Evolutionary conservation across 2,797 vertebrate genomes (phyloP).

Genomic region (Clarias fuscus): DNA sequence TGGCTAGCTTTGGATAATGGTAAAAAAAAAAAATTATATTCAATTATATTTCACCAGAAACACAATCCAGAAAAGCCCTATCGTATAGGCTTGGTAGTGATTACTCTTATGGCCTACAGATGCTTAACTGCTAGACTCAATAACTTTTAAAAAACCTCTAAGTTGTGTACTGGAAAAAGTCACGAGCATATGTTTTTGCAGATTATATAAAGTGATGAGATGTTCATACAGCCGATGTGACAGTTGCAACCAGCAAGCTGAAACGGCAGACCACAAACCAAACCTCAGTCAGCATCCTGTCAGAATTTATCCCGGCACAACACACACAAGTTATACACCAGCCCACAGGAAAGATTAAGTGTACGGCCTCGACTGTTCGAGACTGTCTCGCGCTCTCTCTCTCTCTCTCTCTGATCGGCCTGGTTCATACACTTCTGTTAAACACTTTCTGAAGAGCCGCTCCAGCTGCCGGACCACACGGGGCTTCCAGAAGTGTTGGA

Average conservation of each 20-base stretch:
- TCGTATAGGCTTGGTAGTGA: background rate
- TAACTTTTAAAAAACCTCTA: background rate
- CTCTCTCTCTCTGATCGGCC: constrained; percentile 60
- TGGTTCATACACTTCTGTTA: constrained; percentile 60
- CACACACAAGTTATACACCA: constrained; percentile 3
- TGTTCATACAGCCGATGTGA: constrained; percentile 21
- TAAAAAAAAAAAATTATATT: background rate
- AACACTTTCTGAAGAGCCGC: constrained; percentile 60
- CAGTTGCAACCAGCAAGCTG: constrained; percentile 33
- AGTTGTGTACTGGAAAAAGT: background rate
- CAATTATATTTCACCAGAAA: background rate
- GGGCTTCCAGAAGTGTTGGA: constrained; percentile 69
- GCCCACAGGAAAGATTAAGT: constrained; percentile 63
- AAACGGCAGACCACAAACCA: constrained; percentile 38
- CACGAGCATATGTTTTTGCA: constrained; percentile 2
- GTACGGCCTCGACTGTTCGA: constrained; percentile 50
- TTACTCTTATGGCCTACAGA: background rate
- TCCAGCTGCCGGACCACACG: constrained; percentile 68
- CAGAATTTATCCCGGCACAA: constrained; percentile 22
- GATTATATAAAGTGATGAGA: constrained; percentile 14
- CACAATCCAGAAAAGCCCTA: background rate
- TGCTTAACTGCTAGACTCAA: background rate
- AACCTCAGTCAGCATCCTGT: constrained; percentile 42
- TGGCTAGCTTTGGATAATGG: background rate
- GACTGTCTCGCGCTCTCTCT: background rate